These are phyloP conservation scores for Trilocha varians DNA, from an alignment of 2,888 invertebrate species.

Conservation along the genomic window DNA sequence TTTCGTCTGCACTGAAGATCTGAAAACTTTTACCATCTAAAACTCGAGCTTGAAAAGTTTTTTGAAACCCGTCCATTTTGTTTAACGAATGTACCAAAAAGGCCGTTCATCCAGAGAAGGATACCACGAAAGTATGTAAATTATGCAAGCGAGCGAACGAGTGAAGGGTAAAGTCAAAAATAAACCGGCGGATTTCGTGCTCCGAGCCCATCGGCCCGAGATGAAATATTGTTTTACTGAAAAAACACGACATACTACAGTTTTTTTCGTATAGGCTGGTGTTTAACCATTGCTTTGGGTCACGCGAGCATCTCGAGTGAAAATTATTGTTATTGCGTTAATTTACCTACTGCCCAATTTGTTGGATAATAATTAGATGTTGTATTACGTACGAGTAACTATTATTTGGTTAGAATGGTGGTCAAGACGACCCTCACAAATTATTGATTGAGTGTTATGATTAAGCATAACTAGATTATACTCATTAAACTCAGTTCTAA, in stretches of 20 bases:
- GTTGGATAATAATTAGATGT: no score
- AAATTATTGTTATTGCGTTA: no score
- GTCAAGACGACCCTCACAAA: no score
- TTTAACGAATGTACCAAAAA: background rate
- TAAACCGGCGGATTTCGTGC: slow-evolving; percentile 36
- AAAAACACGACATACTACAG: slow-evolving; percentile 36
- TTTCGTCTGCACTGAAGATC: background rate
- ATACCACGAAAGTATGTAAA: slow-evolving; percentile 21
- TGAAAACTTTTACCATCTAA: background rate
- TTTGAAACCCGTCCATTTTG: background rate
- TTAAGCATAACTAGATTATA: no score
- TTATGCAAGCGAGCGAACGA: slow-evolving; percentile 31
- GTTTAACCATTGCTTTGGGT: slow-evolving; percentile 22
- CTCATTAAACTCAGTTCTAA: no score
- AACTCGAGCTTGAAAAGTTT: background rate
- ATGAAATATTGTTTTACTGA: slow-evolving; percentile 49
- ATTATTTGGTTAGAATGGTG: no score
- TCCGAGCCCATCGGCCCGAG: slow-evolving; percentile 33
- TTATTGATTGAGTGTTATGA: no score
- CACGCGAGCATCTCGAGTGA: slow-evolving; percentile 29
- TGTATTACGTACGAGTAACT: no score
- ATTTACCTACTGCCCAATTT: no score
- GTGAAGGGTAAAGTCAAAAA: slow-evolving; percentile 35
- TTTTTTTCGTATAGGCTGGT: slow-evolving; percentile 16
- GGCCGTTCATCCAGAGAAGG: background rate